Base-by-base conservation (phyloP, 2,113 vertebrate species). In the Pygoscelis adeliae region DNA sequence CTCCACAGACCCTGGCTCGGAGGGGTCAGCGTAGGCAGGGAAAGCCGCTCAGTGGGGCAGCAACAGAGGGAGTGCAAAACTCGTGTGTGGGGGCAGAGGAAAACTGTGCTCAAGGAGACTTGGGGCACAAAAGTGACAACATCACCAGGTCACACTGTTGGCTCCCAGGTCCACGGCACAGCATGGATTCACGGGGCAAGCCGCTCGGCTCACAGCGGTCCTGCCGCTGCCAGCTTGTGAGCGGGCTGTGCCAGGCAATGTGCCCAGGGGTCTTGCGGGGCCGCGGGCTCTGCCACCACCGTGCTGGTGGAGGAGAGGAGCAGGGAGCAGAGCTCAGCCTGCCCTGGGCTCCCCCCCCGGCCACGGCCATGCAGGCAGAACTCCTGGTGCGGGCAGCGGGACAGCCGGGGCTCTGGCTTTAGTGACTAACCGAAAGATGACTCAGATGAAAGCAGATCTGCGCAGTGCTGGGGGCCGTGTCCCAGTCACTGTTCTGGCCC, bases 181-280 rank as follows among this genome's bases (percentile, higher is more conserved):
- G n/a, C 1, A 1, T 0, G 27, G 89, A 6, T 58, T 55, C 29
- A 1, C 26, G 16, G 38, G 70, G 16, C 0, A 6, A 72, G 34
- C 25, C 13, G 11, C 53, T 77, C 1, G 0, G 44, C 83, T 52
- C 25, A 4, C 12, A 22, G 11, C 1, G 6, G 4, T 27, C 25
- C 70, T 52, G 36, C n/a, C 0, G 2, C 52, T 29, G 29, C 38
- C 1, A 3, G 77, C 30, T 13, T 0, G 0, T 3, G 26, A 44
- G 58, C 0, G 4, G 26, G 26, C 26, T 46, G 53, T 47, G 44
- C 50, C 30, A 52, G 30, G 8, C 3, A 5, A 0, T 13, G 38
- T 17, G 30, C 30, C 49, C 0, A 2, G 2, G 56, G 26, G 32
- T 46, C n/a, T 76, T 5, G 0, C 0, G 1, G 63, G 40, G 59